phyloP scores from a whole-genome alignment of 2,113 vertebrate genomes.

The Fukomys damarensis region DNA sequence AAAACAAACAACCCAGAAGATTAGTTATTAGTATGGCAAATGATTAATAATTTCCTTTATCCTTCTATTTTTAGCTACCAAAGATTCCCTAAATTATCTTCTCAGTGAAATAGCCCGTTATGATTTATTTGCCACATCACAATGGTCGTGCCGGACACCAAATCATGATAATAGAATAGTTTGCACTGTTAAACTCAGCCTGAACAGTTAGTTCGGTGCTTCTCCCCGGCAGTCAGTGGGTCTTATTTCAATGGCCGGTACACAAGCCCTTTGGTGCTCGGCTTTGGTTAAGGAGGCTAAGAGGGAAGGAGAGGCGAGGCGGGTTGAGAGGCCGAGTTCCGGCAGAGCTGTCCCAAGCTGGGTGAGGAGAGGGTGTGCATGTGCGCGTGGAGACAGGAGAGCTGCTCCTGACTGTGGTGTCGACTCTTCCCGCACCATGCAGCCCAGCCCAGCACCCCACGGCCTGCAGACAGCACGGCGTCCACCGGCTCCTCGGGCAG shows the following conservation, averaged over 20 bases:
- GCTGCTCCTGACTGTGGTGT: slow-evolving; percentile 68
- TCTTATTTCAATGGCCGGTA: not conserved
- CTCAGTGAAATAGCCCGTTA: not conserved
- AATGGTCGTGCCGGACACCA: not conserved
- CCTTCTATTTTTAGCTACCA: not conserved
- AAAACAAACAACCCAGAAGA: slow-evolving; percentile 5
- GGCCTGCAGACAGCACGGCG: slow-evolving; percentile 92
- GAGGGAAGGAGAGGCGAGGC: not conserved
- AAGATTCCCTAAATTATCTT: slow-evolving; percentile 14
- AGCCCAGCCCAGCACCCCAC: slow-evolving; percentile 93
- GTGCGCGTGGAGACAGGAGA: not conserved
- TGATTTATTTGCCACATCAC: not conserved
- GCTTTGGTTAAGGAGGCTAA: not conserved
- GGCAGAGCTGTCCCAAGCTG: not conserved
- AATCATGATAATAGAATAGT: not conserved
- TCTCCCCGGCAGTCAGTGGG: not conserved
- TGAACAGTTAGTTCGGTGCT: not conserved
- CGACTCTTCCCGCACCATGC: slow-evolving; percentile 85
- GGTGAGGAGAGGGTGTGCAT: not conserved
- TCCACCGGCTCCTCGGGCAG: slow-evolving; percentile 94
- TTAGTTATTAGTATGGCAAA: not conserved
- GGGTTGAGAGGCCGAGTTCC: not conserved
- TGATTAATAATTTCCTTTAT: not conserved
- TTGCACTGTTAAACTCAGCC: not conserved
- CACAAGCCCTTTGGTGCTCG: not conserved